Evolutionary conservation across 2,113 vertebrate species (phyloP), one percentile per base, ranked within the genome.

Genomic region (Otolemur garnettii): DNA sequence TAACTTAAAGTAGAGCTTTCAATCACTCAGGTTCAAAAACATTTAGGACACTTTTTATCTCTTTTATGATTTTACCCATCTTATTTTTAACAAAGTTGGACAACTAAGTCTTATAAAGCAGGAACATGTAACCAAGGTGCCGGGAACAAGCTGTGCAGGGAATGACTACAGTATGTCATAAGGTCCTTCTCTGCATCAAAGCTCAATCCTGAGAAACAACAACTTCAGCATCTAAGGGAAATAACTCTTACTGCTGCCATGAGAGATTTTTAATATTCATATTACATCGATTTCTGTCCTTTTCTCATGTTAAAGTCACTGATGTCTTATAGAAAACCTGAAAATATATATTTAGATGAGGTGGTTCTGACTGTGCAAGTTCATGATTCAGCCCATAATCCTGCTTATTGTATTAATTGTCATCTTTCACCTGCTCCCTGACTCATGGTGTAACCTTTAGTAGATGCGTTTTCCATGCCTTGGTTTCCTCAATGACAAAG

Each of bases 371-470:
- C 78, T 85, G 28, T 87, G 35, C 66, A 90, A 77, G 26, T 68
- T 24, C 59, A 8, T 96, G 93, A 96, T 77, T 96, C 93, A 98
- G 75, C 66, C 21, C 57, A 15, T 57, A 80, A 13, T 71, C 53
- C 35, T 78, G 12, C 53, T 35, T 26, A n/a, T 7, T 42, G 24
- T 45, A 26, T n/a, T 91, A 60, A 45, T 28, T 89, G n/a, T 89
- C 82, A 72, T 87, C 59, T 89, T 77, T 86, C 82, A 42, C 71
- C 79, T 79, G 53, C 35, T 89, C n/a, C 59, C 66, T 97, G 97
- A 97, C 84, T 97, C 97, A 97, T 42, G 30, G 45, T 50, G 1
- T 69, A 90, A 96, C 90, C 95, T 97, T 97, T 87, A 97, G 42
- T 57, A 87, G 80, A 91, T 97, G 74, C 94, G 53, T 93, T 57